Base-by-base conservation (phyloP, 2,888 invertebrate species). In the Sinotaia quadrata region DNA sequence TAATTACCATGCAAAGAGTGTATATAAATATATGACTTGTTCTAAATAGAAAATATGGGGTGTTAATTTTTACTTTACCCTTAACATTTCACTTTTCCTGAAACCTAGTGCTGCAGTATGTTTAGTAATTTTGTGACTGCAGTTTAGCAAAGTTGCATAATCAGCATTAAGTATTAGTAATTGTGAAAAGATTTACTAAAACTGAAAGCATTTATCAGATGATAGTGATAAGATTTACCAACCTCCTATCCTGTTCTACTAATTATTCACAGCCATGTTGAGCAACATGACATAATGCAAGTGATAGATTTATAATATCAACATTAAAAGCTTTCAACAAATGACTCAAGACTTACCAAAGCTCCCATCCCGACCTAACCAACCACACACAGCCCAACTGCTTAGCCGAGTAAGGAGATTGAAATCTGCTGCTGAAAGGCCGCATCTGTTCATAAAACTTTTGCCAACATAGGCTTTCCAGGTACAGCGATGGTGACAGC, bases 401-500 rank as follows among this genome's bases (percentile, higher is more conserved):
- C 94, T 94, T 82, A 96, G 91, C 75, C 94, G 93, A 69, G 93
- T 92, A 83, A 96, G 91, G 33, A 94, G 90, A 76, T 92, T 90
- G 86, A 96, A 93, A 66, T 95, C 93, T 1, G 91, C 89, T 0
- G 88, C 88, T 44, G 78, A 68, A 24, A 89, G 83, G 18, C 84
- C 82, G 72, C 80, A 83, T 71, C 89, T 88, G 29, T 66, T 52
- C 52, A 94, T 90, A 84, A 92, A 93, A 2, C 89, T 78, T 80
- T 92, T 92, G 0, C 93, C 94, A 2, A 93, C 91, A 87, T 93
- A 95, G 0, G 91, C 88, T 24, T 87, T 87, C 91, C 92, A 94
- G 51, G 91, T 90, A 86, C 95, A 95, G 76, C 93, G 91, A 89
- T 97, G 96, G 88, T 96, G 96, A 87, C 97, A 97, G 88, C 97